Percentiles rank a stretch among this genome's conserved stretches.
phyloP scores from a whole-genome alignment of 2,113 vertebrate genomes.

The Ciconia maguari region DNA sequence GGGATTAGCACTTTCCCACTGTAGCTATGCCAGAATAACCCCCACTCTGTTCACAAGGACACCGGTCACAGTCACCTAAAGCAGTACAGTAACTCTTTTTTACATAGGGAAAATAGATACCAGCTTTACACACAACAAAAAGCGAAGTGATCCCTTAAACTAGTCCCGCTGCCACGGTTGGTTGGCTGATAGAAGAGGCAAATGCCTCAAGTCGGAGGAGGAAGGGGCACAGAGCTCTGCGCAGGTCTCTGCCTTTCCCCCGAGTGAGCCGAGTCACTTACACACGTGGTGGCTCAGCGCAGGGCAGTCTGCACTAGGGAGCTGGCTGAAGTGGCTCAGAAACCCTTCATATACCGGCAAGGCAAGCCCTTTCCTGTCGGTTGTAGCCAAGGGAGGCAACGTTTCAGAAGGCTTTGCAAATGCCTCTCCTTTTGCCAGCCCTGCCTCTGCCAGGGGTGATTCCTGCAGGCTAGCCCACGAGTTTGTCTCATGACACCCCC shows the following conservation, averaged over 20 bases:
- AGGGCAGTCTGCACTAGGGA: neutral
- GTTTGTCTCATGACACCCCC: neutral
- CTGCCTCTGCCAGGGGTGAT: neutral
- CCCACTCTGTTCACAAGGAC: neutral
- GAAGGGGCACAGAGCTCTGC: neutral
- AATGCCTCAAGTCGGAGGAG: neutral
- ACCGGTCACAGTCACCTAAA: neutral
- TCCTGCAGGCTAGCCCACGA: neutral
- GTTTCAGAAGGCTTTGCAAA: neutral
- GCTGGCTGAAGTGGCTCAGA: neutral
- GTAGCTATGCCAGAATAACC: neutral
- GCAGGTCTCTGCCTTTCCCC: neutral
- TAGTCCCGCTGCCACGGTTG: neutral
- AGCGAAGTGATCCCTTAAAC: neutral
- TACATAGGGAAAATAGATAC: neutral
- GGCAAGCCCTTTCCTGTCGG: neutral
- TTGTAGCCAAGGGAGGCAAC: neutral
- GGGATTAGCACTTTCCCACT: neutral
- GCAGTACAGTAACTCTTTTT: neutral
- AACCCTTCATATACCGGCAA: neutral
- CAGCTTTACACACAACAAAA: neutral
- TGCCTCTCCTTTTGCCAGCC: neutral
- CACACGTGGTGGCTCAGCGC: accelerated
- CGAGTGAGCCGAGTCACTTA: accelerated
- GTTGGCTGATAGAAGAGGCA: neutral